phyloP scores from a whole-genome alignment of 2,888 invertebrate genomes.

The Asteroscopus sphinx region DNA sequence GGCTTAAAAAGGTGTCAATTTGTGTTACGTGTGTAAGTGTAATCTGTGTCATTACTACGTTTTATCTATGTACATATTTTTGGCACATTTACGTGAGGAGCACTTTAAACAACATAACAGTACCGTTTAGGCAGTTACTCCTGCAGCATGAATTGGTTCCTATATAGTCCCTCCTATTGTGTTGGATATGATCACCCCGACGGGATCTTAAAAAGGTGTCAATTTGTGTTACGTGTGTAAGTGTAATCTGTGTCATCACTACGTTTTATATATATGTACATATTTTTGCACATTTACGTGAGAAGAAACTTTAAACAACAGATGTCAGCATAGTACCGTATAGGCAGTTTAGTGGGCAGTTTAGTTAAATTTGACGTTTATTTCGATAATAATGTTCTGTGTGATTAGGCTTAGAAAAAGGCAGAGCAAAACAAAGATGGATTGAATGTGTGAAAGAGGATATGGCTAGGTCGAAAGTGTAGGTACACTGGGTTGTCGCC shows the following conservation, averaged over 20 bases:
- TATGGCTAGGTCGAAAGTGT: too few species aligned
- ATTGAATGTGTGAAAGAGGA: too few species aligned
- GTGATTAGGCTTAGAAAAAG: too few species aligned
- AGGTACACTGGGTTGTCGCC: too few species aligned
- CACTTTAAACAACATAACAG: constrained; percentile 1
- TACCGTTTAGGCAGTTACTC: constrained; percentile 7
- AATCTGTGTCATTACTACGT: constrained; percentile 17
- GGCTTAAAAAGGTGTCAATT: too few species aligned
- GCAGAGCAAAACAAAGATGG: too few species aligned
- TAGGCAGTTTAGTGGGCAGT: not conserved
- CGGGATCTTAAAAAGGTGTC: too few species aligned
- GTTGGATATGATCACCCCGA: too few species aligned
- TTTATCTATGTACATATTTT: constrained; percentile 22
- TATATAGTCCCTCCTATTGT: too few species aligned
- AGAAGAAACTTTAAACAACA: constrained; percentile 5
- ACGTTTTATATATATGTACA: constrained; percentile 13
- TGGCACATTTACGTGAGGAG: constrained; percentile 19
- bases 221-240: constrained; percentile 25
- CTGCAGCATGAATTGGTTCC: too few species aligned
- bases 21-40: constrained; percentile 25
- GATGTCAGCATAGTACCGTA: constrained; percentile 10
- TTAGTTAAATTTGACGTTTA: too few species aligned
- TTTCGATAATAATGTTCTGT: too few species aligned
- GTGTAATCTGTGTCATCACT: constrained; percentile 21
- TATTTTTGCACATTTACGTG: constrained; percentile 28